Evolutionary conservation across 2,113 vertebrate genomes (phyloP).

Genomic region (Oryzias woworae): DNA sequence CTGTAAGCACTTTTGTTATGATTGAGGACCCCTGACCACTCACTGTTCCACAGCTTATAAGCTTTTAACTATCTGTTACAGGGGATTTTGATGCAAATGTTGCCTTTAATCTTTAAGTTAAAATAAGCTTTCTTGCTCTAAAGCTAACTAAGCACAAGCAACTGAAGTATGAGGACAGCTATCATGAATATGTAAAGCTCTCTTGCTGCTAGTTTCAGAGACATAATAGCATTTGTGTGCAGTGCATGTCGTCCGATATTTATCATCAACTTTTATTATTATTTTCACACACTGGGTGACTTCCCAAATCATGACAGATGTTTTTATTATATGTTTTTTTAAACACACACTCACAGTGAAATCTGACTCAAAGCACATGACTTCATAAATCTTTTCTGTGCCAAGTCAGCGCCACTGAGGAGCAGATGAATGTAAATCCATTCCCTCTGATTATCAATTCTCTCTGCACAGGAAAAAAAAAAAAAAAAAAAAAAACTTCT

Average conservation of each 20-base stretch:
- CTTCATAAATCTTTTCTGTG: conserved; percentile 49
- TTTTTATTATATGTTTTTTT: conserved; percentile 14
- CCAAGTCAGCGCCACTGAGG: conserved; percentile 51
- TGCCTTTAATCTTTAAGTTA: conserved; percentile 54
- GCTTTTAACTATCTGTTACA: conserved; percentile 40
- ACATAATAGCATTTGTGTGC: conserved; percentile 5
- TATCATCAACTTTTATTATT: conserved; percentile 9
- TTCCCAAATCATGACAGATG: conserved; percentile 40
- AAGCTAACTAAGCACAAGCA: conserved; percentile 39
- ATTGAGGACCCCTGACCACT: conserved; percentile 40
- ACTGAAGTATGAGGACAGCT: conserved; percentile 6
- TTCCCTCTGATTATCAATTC: conserved; percentile 67
- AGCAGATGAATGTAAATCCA: conserved; percentile 67
- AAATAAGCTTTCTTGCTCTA: conserved; percentile 37
- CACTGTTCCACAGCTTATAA: conserved; percentile 16
- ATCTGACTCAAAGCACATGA: conserved; percentile 42
- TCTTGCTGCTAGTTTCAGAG: conserved; percentile 2
- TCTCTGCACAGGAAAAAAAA: conserved; percentile 32
- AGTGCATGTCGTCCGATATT: conserved; percentile 2
- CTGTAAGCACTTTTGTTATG: conserved; percentile 58
- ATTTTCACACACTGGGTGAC: not conserved
- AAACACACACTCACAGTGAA: conserved; percentile 1
- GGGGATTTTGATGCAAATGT: conserved; percentile 63
- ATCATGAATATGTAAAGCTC: conserved; percentile 57
- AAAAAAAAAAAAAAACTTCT: conserved; percentile 2